phyloP scores from a whole-genome alignment of 1,140 invertebrate species.

The Dinothrombium tinctorium region DNA sequence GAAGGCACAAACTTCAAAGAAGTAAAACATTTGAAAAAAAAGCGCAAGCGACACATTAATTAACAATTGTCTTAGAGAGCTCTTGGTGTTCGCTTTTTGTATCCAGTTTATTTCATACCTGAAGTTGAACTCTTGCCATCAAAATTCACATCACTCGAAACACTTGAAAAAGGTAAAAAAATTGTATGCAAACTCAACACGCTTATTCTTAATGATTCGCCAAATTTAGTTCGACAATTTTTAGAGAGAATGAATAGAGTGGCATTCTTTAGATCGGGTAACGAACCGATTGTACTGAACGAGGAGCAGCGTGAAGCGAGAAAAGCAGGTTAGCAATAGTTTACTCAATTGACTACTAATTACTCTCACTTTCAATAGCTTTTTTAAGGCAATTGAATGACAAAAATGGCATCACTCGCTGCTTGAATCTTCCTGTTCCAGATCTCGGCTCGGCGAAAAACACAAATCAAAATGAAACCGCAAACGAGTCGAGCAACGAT shows the following conservation, averaged over 20 bases:
- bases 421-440: conserved; percentile 11
- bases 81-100: conserved; percentile 24
- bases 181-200: not conserved
- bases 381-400: conserved; percentile 12
- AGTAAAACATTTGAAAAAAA: conserved; percentile 14
- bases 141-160: conserved; percentile 18
- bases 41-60: not conserved
- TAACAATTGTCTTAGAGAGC: conserved; percentile 18
- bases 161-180: conserved; percentile 22
- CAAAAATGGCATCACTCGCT: conserved; percentile 9
- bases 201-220: not conserved
- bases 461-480: conserved; percentile 1
- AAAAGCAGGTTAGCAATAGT: conserved; percentile 19
- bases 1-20: conserved; percentile 20
- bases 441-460: conserved; percentile 4
- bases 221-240: conserved; percentile 19
- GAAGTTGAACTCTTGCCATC: conserved; percentile 25
- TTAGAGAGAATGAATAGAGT: conserved; percentile 26
- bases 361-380: conserved; percentile 5
- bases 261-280: conserved; percentile 25
- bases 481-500: not conserved
- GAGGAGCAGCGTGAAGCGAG: conserved; percentile 25
- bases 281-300: conserved; percentile 23
- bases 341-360: too few relatives aligned
- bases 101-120: conserved; percentile 26